Evolutionary conservation across 1,140 invertebrate species (phyloP), one percentile per base, ranked within the genome.

Genomic region (Drosophila bipectinata): DNA sequence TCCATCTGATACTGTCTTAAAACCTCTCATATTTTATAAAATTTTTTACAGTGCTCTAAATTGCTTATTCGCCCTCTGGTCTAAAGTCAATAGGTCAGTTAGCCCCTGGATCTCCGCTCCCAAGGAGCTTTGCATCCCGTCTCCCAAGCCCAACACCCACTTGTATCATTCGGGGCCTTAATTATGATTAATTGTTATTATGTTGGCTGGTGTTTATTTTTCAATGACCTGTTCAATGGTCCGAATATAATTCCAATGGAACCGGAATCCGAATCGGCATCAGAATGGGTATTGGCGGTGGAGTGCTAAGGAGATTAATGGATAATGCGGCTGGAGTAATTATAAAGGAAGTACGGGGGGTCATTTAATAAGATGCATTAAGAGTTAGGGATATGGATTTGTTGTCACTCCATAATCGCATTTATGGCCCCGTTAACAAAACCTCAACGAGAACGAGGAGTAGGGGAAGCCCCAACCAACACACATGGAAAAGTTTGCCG

Each of bases 101-200:
- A 18, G 53, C 48, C 14, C 18, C 10, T 10, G 67, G 67, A 48
- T 71, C 56, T 49, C 51, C 44, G 57, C 64, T 67, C 21, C 41
- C 37, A 76, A 76, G 54, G 53, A 41, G 61, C 57, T 58, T 69
- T 51, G 48, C 28, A 15, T 32, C 18, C 14, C 9, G 8, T 48
- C 34, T 9, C 41, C 24, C 26, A 26, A 44, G 12, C 18, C 10
- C 28, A n/a, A 3, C 14, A 24, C 15, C 18, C 64, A 69, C 69
- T 69, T 71, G 67, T 57, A 56, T 57, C 67, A 49, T 71, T 69
- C 21, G 41, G 57, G 44, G 56, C 64, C 77, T 78, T 85, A 85
- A 85, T 85, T 87, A 82, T 85, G 82, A 85, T 85, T 85, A 85
- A 85, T 87, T 85, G 78, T 66, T 81, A 81, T 84, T 77, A 74